phyloP scores from a whole-genome alignment of 2,797 vertebrate species.

The Rhinogobio ventralis region DNA sequence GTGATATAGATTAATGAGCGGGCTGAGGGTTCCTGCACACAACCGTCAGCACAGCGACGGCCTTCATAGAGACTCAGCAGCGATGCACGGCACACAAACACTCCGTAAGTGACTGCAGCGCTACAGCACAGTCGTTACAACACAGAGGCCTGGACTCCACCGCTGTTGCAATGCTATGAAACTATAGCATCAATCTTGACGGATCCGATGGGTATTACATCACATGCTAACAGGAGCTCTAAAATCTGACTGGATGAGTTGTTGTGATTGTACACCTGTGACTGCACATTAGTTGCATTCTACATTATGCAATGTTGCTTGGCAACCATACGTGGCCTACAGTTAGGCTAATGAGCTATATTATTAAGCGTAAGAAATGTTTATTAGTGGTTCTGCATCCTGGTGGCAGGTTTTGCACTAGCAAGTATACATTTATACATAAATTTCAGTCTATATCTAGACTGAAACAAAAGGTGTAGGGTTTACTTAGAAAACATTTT shows the following conservation, averaged over 20 bases:
- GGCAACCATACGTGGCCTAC: neutral
- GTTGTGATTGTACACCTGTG: slow-evolving; percentile 30
- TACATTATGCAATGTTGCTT: neutral
- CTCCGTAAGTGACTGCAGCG: slow-evolving; percentile 27
- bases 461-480: neutral
- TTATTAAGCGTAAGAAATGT: neutral
- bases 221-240: slow-evolving; percentile 16
- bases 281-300: slow-evolving; percentile 27
- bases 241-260: slow-evolving; percentile 21
- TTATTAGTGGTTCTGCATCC: slow-evolving; percentile 5
- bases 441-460: too few species aligned
- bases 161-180: slow-evolving; percentile 38
- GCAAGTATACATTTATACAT: neutral
- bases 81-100: slow-evolving; percentile 37
- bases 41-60: slow-evolving; percentile 28
- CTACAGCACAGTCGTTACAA: slow-evolving; percentile 16
- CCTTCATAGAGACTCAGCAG: slow-evolving; percentile 29
- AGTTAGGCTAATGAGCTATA: slow-evolving; percentile 23
- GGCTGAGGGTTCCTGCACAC: slow-evolving; percentile 28
- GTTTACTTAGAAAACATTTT: neutral
- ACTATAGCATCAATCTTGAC: slow-evolving; percentile 46
- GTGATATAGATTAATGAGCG: slow-evolving; percentile 53
- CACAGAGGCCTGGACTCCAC: slow-evolving; percentile 35
- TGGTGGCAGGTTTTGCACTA: neutral
- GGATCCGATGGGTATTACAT: slow-evolving; percentile 34